Conservation (phyloP, 1,140 invertebrate genomes). For the Diorhabda elongata region DNA sequence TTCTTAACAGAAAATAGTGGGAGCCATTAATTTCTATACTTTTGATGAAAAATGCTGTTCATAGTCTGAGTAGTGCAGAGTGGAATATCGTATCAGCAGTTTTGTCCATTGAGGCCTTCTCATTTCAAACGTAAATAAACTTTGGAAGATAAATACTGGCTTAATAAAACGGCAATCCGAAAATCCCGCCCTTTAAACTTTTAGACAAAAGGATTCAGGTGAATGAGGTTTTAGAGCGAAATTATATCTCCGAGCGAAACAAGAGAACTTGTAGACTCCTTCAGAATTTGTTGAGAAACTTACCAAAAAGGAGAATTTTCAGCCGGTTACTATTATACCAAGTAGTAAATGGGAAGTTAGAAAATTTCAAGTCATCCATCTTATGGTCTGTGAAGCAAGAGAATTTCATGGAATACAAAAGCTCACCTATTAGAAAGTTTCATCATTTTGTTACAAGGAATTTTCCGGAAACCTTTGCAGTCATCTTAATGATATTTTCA, state of each 20-base stretch:
- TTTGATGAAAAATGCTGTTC: too few relatives aligned
- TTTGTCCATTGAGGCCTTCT: not conserved
- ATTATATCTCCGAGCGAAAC: slow-evolving; percentile 2
- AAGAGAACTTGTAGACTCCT: not conserved
- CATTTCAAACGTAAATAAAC: not conserved
- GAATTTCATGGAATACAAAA: too few relatives aligned
- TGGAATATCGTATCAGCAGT: not conserved
- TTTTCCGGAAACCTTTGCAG: too few relatives aligned
- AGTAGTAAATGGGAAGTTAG: not conserved
- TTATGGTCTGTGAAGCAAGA: too few relatives aligned
- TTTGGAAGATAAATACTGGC: not conserved
- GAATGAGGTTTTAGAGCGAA: not conserved
- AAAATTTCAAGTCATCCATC: not conserved
- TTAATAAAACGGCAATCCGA: not conserved
- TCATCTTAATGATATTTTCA: too few relatives aligned
- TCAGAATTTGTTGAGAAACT: not conserved
- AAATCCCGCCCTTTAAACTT: slow-evolving; percentile 2
- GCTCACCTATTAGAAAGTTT: too few relatives aligned
- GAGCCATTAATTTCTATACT: too few relatives aligned
- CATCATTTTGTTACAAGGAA: too few relatives aligned
- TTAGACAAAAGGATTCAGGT: not conserved
- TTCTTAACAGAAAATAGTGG: too few relatives aligned
- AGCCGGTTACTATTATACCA: not conserved
- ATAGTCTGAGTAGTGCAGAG: too few relatives aligned
- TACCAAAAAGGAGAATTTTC: not conserved